phyloP scores from a whole-genome alignment of 2,113 vertebrate genomes.

The Butorides virescens region DNA sequence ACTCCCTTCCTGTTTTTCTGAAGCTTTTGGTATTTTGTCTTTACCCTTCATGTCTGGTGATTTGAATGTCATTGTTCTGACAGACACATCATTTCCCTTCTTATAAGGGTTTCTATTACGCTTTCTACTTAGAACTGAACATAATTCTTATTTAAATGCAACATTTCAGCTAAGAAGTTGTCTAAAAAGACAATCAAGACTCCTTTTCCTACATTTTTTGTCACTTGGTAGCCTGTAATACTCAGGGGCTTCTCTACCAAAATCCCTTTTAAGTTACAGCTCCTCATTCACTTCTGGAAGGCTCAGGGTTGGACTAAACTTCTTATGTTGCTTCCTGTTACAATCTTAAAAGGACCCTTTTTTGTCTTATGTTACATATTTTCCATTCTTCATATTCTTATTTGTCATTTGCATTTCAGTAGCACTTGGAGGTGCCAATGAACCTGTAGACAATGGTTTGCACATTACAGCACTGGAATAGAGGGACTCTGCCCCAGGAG shows the following conservation, averaged over 20 bases:
- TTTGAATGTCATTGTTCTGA: conserved; percentile 27
- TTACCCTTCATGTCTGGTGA: not conserved
- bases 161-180: not conserved
- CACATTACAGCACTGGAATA: not conserved
- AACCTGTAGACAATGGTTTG: not conserved
- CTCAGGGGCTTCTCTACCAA: conserved; percentile 19
- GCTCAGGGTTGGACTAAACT: not conserved
- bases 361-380: not conserved
- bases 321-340: not conserved
- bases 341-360: not conserved
- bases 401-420: conserved; percentile 19
- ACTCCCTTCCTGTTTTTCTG: not conserved
- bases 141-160: conserved; percentile 19
- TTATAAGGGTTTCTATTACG: not conserved
- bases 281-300: conserved; percentile 2
- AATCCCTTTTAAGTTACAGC: not conserved
- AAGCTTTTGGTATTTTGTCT: conserved; percentile 5
- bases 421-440: not conserved
- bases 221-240: not conserved
- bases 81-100: not conserved
- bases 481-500: not conserved
- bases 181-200: not conserved
- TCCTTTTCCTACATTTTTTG: not conserved
- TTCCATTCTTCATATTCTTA: not conserved
- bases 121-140: not conserved